Evolutionary conservation across 2,888 invertebrate species (phyloP).

Genomic region (Sinotaia quadrata): DNA sequence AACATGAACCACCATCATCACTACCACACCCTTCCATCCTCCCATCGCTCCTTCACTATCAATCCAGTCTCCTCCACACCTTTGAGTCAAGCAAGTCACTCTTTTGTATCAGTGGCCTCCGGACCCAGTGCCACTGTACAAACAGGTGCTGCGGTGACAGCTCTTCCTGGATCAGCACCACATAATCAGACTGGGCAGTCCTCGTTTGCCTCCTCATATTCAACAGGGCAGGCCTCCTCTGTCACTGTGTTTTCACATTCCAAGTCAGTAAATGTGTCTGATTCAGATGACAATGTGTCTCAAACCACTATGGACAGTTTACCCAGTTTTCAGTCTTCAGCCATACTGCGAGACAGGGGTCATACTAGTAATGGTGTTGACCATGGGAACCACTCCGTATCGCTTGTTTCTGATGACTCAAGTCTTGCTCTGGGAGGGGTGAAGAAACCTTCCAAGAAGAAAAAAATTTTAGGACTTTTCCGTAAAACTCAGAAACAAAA

Average conservation of each 20-base stretch:
- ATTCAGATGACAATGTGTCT: constrained; percentile 22
- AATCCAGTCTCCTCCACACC: not conserved
- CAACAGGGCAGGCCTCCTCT: not conserved
- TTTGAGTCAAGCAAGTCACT: too few species aligned
- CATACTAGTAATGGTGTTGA: constrained; percentile 12
- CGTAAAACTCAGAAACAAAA: constrained; percentile 33
- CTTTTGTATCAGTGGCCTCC: not conserved
- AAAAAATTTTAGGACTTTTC: constrained; percentile 33
- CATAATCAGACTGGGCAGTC: not conserved
- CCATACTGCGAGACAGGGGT: not conserved
- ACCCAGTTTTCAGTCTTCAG: constrained; percentile 12
- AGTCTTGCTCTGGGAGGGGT: not conserved
- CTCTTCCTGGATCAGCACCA: not conserved
- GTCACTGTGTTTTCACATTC: not conserved
- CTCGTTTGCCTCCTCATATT: not conserved
- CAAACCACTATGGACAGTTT: constrained; percentile 24
- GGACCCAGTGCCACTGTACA: not conserved
- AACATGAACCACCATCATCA: constrained; percentile 16
- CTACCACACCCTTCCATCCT: not conserved
- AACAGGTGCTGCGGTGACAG: not conserved
- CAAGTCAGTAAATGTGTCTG: not conserved
- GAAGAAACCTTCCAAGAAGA: constrained; percentile 33
- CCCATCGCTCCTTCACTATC: not conserved
- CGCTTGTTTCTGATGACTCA: not conserved
- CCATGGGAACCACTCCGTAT: constrained; percentile 6